A percentile compares a stretch with the other conserved stretches of the same genome.
Evolutionary conservation across 2,888 invertebrate species (phyloP).

Genomic region (Diaphora mendica): DNA sequence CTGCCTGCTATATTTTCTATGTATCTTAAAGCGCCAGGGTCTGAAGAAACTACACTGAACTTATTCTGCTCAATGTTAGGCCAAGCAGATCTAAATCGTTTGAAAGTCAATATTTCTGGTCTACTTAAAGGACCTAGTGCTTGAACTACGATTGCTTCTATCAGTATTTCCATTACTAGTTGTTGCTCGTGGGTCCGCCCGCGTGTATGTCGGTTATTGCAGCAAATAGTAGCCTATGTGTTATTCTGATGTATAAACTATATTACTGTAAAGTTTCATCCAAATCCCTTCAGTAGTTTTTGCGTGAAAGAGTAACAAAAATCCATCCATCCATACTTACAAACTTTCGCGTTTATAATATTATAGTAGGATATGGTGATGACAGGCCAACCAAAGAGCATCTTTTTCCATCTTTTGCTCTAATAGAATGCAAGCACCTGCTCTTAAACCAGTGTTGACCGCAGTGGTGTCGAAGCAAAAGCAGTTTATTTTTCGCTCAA

Average conservation of each 20-base stretch:
- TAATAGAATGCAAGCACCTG: constrained; percentile 5
- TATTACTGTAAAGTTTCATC: too few species aligned
- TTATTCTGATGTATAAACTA: too few species aligned
- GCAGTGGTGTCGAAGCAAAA: background rate
- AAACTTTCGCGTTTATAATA: too few species aligned
- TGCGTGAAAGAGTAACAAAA: too few species aligned
- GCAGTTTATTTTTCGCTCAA: too few species aligned
- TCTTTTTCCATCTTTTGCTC: constrained; percentile 1
- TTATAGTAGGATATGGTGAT: too few species aligned
- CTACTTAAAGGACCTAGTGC: constrained; percentile 1
- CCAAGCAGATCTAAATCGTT: background rate
- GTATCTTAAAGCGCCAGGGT: background rate
- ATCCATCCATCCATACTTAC: too few species aligned
- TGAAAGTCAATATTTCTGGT: background rate
- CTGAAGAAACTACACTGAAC: background rate
- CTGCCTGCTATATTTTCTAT: background rate
- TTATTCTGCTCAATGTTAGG: background rate
- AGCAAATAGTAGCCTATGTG: too few species aligned
- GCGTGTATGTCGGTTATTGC: too few species aligned
- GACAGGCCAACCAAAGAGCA: constrained; percentile 7
- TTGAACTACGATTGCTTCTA: constrained; percentile 2
- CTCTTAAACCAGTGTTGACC: constrained; percentile 1
- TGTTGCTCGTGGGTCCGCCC: too few species aligned
- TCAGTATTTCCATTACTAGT: constrained; percentile 8
- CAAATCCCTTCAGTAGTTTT: too few species aligned